Base-by-base conservation (phyloP, 2,888 invertebrate genomes). In the Malachius bipustulatus region DNA sequence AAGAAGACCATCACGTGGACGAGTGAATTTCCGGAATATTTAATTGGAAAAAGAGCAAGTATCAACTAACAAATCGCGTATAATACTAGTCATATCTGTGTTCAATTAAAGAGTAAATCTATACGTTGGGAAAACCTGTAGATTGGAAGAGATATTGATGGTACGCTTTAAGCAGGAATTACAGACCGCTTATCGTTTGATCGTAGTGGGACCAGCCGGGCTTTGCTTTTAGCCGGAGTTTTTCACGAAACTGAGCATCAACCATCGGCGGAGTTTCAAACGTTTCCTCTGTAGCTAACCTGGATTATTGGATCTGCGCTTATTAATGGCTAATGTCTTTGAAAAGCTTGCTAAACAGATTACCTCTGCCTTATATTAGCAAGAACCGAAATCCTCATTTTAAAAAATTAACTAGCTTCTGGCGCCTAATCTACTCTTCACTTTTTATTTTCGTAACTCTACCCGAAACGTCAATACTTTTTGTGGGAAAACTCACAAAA, bases 241-340 rank as follows among this genome's bases (percentile, higher is more conserved):
- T 36, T 36, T 37, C 34, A 40, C 40, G 34, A 40, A 26, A 44
- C 35, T 39, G 45, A 40, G 30, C 41, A 43, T 46, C 47, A 41
- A 41, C 39, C 43, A 46, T 41, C 39, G 37, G n/a, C 30, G 35
- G 35, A 37, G 27, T 36, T 38, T 40, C 30, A 32, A 29, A 37
- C 32, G 6, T 34, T 34, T 40, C 41, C 43, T 38, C 37, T 33
- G 27, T 32, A 37, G 39, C 39, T 42, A 43, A 50, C 37, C 39
- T 42, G 41, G 46, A 49, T 52, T 50, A 39, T 37, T 36, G 36
- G 41, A 47, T 47, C 45, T 44, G 42, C 41, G 47, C 45, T 44
- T 47, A 49, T 50, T 50, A 46, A 52, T 48, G 46, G 41, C 38
- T 45, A 42, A 45, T 41, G 40, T 41, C 38, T 39, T 43, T 41